A percentile compares a stretch with the other conserved stretches of the same genome.
Conservation (phyloP, 2,113 vertebrate species). For the Passer domesticus region DNA sequence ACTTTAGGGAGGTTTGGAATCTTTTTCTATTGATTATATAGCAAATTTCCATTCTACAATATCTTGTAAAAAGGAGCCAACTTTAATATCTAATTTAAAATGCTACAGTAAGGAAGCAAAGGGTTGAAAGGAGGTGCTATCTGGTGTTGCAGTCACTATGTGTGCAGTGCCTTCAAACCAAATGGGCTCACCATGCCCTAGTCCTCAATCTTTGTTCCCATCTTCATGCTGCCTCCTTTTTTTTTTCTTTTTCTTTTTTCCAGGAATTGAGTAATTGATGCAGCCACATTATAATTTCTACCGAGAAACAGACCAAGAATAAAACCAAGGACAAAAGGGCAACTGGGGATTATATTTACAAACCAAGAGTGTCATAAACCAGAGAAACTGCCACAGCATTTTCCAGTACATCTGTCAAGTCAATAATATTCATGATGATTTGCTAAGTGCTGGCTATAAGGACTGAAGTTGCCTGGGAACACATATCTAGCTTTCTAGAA, state of each 20-base stretch:
- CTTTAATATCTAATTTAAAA: neutral
- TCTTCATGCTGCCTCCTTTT: neutral
- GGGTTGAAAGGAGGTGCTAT: neutral
- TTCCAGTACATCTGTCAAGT: conserved; percentile 18
- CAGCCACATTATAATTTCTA: neutral
- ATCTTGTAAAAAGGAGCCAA: neutral
- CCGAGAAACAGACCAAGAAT: neutral
- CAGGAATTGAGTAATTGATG: neutral
- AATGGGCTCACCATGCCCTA: neutral
- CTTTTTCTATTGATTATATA: neutral
- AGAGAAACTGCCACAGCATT: neutral
- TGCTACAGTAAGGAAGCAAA: neutral
- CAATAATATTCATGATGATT: neutral
- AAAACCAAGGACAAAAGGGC: neutral
- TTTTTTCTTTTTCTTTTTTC: neutral
- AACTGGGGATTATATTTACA: neutral
- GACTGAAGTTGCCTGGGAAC: neutral
- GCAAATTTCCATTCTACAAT: neutral
- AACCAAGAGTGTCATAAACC: neutral
- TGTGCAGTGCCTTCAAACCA: neutral
- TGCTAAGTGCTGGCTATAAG: neutral
- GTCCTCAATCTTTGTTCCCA: neutral
- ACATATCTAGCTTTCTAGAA: conserved; percentile 14
- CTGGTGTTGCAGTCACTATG: neutral
- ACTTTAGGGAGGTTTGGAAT: neutral